Base-by-base conservation (phyloP, 2,888 invertebrate species). In the Ormyrus nitidulus region DNA sequence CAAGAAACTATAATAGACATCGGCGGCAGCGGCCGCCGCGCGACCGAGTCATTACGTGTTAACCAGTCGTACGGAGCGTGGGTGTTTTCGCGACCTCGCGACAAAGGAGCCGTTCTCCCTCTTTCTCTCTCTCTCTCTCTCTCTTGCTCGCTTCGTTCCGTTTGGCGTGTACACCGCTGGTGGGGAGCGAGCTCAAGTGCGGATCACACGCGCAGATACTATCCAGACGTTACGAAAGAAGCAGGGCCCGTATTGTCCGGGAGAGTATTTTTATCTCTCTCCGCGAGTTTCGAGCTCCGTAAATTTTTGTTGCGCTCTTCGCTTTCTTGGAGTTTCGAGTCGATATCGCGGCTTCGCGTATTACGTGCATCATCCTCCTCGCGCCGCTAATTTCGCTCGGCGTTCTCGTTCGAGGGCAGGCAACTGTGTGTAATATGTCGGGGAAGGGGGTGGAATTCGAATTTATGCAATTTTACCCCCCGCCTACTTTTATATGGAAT, bases 1-100 rank as follows among this genome's bases (percentile, higher is more conserved):
- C 77, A 77, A 77, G 77, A 65, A 71, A 77, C 77, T 77, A 51
- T 71, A 77, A 77, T 59, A 71, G 77, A 59, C 77, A 76, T 76
- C 56, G 74, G 66, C 53, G 66, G 19, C 19, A 0, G 19, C 19
- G 2, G 19, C 19, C 19, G 19, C 19, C 53, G 54, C 19, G 49
- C 19, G 19, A 19, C 19, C 76, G 34, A 70, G 54, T 77, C 69
- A 49, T 77, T 70, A 64, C 70, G 53, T 61, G 61, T 76, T 61
- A 68, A 65, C 19, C 49, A 6, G 56, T 53, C 68, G 19, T 1
- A 19, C 19, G 19, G 19, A 19, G 75, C 51, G 75, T 68, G 58
- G 68, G 68, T 46, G 75, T 59, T 19, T 72, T 11, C 51, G 72
- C 61, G 61, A 62, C 49, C 7, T 34, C 8, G 34, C 13, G 53